Conservation (phyloP, 2,797 vertebrate species). For the Sylvilagus floridanus region DNA sequence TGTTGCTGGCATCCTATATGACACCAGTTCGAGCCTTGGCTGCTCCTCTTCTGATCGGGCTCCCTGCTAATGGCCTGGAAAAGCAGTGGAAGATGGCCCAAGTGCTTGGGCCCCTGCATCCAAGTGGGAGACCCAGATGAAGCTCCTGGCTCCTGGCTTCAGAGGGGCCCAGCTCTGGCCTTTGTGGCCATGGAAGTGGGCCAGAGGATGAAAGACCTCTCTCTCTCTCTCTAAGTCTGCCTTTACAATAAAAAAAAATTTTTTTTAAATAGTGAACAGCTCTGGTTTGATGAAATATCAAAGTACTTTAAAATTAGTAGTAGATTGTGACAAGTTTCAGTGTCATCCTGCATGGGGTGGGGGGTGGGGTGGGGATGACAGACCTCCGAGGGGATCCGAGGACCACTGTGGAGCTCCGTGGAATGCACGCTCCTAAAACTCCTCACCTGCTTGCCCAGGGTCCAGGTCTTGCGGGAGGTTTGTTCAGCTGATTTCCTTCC, state of each 20-base stretch:
- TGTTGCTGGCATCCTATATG: no score
- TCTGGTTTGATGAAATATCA: constrained; percentile 38
- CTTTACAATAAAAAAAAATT: not conserved
- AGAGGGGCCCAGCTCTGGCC: no score
- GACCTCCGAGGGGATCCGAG: constrained; percentile 24
- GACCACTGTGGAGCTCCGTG: not conserved
- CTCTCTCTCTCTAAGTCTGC: no score
- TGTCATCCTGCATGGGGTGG: not conserved
- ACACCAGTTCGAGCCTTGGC: no score
- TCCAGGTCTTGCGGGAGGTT: not conserved
- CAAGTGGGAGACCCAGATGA: no score
- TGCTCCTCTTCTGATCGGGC: no score
- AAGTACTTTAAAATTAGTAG: not conserved
- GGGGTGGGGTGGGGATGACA: not conserved
- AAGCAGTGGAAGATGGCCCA: no score
- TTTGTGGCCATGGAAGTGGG: no score
- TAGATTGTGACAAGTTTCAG: not conserved
- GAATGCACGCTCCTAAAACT: not conserved
- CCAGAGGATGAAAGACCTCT: no score
- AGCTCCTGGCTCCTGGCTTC: no score
- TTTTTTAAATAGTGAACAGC: not conserved
- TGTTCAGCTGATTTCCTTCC: constrained; percentile 36
- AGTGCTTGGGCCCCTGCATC: no score
- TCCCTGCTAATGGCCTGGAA: no score
- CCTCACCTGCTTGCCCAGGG: not conserved